Conservation (phyloP, 2,113 vertebrate species). For the Macquaria australasica region DNA sequence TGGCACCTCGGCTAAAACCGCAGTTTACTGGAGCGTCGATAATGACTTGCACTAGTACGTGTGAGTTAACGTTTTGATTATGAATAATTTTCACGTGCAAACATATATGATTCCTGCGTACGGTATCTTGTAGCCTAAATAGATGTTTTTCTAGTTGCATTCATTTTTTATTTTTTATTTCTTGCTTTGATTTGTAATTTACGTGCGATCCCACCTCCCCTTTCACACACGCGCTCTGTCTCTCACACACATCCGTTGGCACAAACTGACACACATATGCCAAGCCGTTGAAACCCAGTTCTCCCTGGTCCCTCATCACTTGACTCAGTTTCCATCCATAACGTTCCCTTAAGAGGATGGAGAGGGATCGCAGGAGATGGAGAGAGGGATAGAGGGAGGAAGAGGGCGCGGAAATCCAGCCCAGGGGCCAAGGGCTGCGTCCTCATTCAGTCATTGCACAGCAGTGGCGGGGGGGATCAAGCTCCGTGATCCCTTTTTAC, state of each 20-base stretch:
- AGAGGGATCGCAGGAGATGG: constrained; percentile 58
- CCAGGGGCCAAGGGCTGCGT: constrained; percentile 48
- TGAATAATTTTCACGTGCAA: constrained; percentile 6
- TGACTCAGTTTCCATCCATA: constrained; percentile 73
- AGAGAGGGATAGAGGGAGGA: constrained; percentile 29
- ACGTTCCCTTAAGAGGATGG: constrained; percentile 63
- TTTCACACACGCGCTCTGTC: not conserved
- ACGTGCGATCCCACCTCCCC: constrained; percentile 31
- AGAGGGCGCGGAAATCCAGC: constrained; percentile 45
- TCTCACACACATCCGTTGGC: constrained; percentile 34
- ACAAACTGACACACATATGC: constrained; percentile 75
- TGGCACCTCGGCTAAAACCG: constrained; percentile 42
- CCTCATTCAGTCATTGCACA: constrained; percentile 69
- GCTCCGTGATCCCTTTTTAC: constrained; percentile 26
- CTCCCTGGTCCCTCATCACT: constrained; percentile 69
- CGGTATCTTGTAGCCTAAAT: not conserved
- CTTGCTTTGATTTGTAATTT: constrained; percentile 48
- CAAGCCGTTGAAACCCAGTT: constrained; percentile 73
- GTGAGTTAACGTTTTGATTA: not conserved
- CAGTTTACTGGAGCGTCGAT: constrained; percentile 22
- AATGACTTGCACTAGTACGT: not conserved
- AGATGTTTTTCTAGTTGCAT: not conserved
- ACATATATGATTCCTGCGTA: not conserved
- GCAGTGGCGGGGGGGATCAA: constrained; percentile 31
- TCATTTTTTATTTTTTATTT: constrained; percentile 3